Evolutionary conservation across 2,797 vertebrate genomes (phyloP), one percentile per base, ranked within the genome.

Genomic region (Centroberyx gerrardi): DNA sequence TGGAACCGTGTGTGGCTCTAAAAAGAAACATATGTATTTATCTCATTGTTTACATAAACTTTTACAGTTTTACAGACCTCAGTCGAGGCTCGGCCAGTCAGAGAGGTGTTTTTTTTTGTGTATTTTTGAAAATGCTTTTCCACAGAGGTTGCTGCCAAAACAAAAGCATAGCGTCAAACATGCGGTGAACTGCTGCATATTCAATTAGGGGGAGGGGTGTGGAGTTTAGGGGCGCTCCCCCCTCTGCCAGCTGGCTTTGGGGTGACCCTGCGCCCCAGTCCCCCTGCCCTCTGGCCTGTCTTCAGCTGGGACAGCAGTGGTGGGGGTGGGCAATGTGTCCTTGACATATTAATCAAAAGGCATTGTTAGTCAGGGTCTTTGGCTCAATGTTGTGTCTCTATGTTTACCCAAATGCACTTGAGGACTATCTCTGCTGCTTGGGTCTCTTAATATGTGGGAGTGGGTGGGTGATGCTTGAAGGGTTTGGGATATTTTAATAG

Each of bases 11-110:
- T 93, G 95, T 96, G 96, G 96, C 93, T 94, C 96, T 92, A 91
- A 92, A 90, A 90, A 92, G 76, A 97, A 95, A 95, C 95, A 95
- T 96, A 97, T 98, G 97, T 98, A 98, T 98, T 98, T 97, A 97
- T 97, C 96, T 97, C 97, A 97, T 97, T 99, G 97, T 98, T 99
- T 99, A 98, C 97, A 98, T 97, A 96, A 97, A 96, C 96, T 95
- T 96, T 95, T 95, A 97, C 97, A 98, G 97, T 97, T 96, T 97
- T 93, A 94, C 96, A 98, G 97, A 99, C 97, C 97, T 98, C 97
- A 98, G 91, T 94, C 90, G 94, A 94, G 95, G 91, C 94, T 94
- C 93, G 96, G 94, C 96, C 96, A 96, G 96, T 88, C 93, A 82
- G 89, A 87, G 82, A 83, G 55, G 52, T 76, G 83, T 33, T 81